Conservation (phyloP, 2,888 invertebrate genomes). For the Volucella inflata region DNA sequence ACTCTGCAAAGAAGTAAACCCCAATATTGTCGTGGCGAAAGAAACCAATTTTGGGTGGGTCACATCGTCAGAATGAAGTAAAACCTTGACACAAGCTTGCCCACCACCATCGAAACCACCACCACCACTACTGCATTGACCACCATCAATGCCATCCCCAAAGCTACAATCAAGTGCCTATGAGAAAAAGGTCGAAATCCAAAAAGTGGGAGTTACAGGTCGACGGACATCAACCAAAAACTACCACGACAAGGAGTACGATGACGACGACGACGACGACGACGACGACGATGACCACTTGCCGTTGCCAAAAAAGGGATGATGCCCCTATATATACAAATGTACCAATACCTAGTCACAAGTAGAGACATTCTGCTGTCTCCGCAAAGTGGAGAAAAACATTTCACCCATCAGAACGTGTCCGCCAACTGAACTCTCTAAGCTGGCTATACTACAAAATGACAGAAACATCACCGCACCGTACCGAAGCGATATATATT, state of each 20-base stretch:
- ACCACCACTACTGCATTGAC: slow-evolving; percentile 16
- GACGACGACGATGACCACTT: slow-evolving; percentile 52
- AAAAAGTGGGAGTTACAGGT: slow-evolving; percentile 72
- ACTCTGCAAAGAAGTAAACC: slow-evolving; percentile 62
- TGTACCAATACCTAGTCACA: slow-evolving; percentile 21
- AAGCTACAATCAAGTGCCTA: slow-evolving; percentile 67
- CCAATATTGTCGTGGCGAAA: slow-evolving; percentile 73
- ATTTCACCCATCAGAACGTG: slow-evolving; percentile 70
- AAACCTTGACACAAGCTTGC: slow-evolving; percentile 61
- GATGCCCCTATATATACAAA: background rate
- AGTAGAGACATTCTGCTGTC: slow-evolving; percentile 71
- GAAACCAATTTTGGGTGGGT: slow-evolving; percentile 72
- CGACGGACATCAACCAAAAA: slow-evolving; percentile 71
- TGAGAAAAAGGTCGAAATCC: slow-evolving; percentile 55
- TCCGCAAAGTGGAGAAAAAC: slow-evolving; percentile 74
- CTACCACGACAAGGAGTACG: slow-evolving; percentile 29
- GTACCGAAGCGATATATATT: slow-evolving; percentile 37
- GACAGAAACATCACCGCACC: slow-evolving; percentile 50
- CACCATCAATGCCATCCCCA: slow-evolving; percentile 47
- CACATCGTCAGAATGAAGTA: slow-evolving; percentile 38
- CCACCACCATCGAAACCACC: slow-evolving; percentile 26
- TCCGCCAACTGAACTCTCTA: slow-evolving; percentile 36
- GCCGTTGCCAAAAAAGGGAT: slow-evolving; percentile 66
- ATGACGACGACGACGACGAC: slow-evolving; percentile 39
- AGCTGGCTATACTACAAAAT: slow-evolving; percentile 58